Evolutionary conservation across 2,888 invertebrate genomes (phyloP), one percentile per base, ranked within the genome.

Genomic region (Muscina levida): DNA sequence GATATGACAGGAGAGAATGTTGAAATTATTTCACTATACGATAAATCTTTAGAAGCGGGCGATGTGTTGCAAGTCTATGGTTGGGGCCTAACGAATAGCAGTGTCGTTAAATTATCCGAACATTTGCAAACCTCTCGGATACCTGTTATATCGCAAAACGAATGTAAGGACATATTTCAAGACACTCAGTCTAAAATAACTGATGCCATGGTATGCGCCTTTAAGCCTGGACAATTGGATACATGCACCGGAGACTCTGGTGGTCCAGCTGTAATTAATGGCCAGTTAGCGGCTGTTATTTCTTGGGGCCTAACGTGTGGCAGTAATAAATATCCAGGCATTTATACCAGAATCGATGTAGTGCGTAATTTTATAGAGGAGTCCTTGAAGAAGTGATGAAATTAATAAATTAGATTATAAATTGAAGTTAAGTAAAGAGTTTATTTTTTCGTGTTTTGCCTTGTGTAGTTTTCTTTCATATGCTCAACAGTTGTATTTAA

Each of bases 251-350:
- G 22, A 0, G 62, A 62, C 42, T 62, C 62, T 1, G 62, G 62
- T 22, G 62, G 62, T 17, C 62, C 62, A 5, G 62, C 22, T 13
- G 19, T 62, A n/a, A 39, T 8, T 6, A 22, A 19, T 13, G 42
- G 37, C 4, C 19, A 22, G 13, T 39, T 62, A 37, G 82, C 88
- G 93, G 96, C 95, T 19, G 91, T 96, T 1, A 95, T 95, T 0
- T 95, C 95, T 0, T 88, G 85, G 85, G 88, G 87, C 8, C 24
- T 71, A 17, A 85, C 85, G 0, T 89, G 88, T 75, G 88, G 85
- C n/a, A 77, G 77, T 83, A 92, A 93, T 0, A 92, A 94, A 84
- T 93, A 92, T 84, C 96, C 96, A 0, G 96, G 96, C 0, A 95
- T 96, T 3, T 96, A 96, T 88, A 19, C 19, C 42, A 37, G 62